Percentiles rank a stretch among this genome's conserved stretches.
These are phyloP conservation scores for Zapornia atra DNA, from an alignment of 2,113 vertebrate genomes.

Conservation along the genomic window DNA sequence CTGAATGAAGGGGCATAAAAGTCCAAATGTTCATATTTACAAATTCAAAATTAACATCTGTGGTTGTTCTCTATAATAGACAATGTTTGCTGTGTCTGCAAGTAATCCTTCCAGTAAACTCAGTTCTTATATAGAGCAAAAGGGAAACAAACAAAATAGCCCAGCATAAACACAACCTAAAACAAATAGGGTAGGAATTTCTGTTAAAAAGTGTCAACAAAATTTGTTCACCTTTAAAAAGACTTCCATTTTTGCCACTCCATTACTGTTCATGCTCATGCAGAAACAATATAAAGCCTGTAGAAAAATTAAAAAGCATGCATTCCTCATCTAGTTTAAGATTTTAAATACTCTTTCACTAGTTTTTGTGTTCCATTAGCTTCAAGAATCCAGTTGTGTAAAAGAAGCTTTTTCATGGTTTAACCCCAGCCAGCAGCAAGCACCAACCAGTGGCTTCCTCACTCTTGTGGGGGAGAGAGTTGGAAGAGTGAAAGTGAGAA, in stretches of 20 bases:
- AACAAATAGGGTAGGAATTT: background rate
- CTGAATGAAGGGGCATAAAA: background rate
- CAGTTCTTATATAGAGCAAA: background rate
- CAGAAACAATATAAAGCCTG: background rate
- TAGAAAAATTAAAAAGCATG: background rate
- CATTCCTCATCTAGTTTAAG: background rate
- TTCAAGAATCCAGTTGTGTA: background rate
- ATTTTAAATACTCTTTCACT: background rate
- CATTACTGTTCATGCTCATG: background rate
- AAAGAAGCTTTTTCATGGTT: background rate
- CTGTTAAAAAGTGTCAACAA: background rate
- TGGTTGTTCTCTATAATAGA: background rate
- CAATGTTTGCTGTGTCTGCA: background rate
- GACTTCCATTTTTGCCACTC: background rate
- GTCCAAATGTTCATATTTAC: background rate
- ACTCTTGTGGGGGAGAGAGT: too few species aligned
- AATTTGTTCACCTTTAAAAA: background rate
- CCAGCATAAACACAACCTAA: background rate
- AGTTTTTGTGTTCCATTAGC: background rate
- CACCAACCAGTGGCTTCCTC: too few species aligned
- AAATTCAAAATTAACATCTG: background rate
- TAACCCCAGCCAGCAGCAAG: too few species aligned
- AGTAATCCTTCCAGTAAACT: background rate
- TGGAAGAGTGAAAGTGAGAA: too few species aligned
- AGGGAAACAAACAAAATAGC: background rate